A percentile compares a stretch with the other conserved stretches of the same genome.
Evolutionary conservation across 2,797 vertebrate species (phyloP).

Genomic region (Parotocinclus haroldoi): DNA sequence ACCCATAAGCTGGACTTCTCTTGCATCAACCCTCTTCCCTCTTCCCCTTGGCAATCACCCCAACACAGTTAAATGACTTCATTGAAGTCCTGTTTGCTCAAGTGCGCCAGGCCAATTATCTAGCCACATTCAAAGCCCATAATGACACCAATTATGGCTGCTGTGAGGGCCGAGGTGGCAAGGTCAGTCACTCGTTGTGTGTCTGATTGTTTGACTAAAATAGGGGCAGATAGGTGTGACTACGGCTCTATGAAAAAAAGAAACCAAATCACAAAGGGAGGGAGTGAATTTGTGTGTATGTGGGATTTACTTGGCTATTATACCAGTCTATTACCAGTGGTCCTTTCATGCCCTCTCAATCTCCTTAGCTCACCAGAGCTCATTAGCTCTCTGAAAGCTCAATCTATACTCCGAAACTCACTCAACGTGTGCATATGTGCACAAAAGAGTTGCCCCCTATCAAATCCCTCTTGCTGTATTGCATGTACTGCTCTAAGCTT

Average conservation of each 20-base stretch:
- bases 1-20: conserved; percentile 3
- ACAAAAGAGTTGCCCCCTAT: conserved; percentile 12
- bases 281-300: conserved; percentile 27
- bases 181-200: conserved; percentile 39
- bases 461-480: conserved; percentile 6
- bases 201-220: conserved; percentile 34
- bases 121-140: conserved; percentile 48
- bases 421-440: conserved; percentile 31
- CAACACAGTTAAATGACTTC: conserved; percentile 50
- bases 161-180: conserved; percentile 43
- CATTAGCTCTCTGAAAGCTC: not conserved
- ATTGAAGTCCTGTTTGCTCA: conserved; percentile 56
- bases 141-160: conserved; percentile 55
- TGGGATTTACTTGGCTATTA: conserved; percentile 49
- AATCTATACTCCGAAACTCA: conserved; percentile 31
- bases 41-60: conserved; percentile 32
- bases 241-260: conserved; percentile 33
- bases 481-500: not conserved
- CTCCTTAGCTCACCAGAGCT: conserved; percentile 34
- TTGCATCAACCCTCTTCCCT: conserved; percentile 30
- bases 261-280: conserved; percentile 6
- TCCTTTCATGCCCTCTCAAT: conserved; percentile 44
- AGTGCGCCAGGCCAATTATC: conserved; percentile 53
- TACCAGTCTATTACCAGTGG: conserved; percentile 41
- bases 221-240: conserved; percentile 42